Conservation (phyloP, 2,888 invertebrate species). For the Maniola hyperantus region DNA sequence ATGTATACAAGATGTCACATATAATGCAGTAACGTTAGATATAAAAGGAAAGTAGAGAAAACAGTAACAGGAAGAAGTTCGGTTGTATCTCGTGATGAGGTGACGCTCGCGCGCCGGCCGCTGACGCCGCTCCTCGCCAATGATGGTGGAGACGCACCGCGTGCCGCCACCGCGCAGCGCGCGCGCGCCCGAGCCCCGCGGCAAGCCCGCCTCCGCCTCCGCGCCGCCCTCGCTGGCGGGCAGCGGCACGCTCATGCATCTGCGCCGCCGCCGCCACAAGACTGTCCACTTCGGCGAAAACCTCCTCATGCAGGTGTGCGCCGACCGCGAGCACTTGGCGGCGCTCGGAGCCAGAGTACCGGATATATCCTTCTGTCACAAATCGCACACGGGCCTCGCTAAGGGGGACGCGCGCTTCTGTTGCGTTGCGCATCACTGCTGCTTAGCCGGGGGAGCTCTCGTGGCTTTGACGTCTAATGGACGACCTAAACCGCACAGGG, state of each 20-base stretch:
- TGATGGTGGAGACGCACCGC: slow-evolving; percentile 81
- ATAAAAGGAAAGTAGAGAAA: slow-evolving; percentile 47
- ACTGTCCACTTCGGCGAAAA: slow-evolving; percentile 91
- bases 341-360: slow-evolving; percentile 77
- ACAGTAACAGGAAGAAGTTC: slow-evolving; percentile 44
- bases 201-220: slow-evolving; percentile 80
- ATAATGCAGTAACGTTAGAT: slow-evolving; percentile 47
- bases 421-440: slow-evolving; percentile 79
- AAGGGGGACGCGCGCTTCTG: slow-evolving; percentile 75
- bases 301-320: slow-evolving; percentile 87
- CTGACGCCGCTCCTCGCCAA: slow-evolving; percentile 78
- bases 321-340: slow-evolving; percentile 84
- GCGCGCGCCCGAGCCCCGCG: slow-evolving; percentile 71
- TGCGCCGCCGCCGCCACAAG: slow-evolving; percentile 88
- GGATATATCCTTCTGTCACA: slow-evolving; percentile 78
- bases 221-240: slow-evolving; percentile 81
- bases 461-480: slow-evolving; percentile 68
- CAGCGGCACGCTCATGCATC: slow-evolving; percentile 80
- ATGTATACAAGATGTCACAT: slow-evolving; percentile 44
- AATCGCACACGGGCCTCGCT: slow-evolving; percentile 69
- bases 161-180: slow-evolving; percentile 74
- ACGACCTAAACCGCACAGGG: slow-evolving; percentile 64
- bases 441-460: slow-evolving; percentile 71
- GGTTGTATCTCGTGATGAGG: slow-evolving; percentile 65
- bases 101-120: slow-evolving; percentile 77